Base-by-base conservation (phyloP, 2,113 vertebrate species). In the Ornithorhynchus anatinus region DNA sequence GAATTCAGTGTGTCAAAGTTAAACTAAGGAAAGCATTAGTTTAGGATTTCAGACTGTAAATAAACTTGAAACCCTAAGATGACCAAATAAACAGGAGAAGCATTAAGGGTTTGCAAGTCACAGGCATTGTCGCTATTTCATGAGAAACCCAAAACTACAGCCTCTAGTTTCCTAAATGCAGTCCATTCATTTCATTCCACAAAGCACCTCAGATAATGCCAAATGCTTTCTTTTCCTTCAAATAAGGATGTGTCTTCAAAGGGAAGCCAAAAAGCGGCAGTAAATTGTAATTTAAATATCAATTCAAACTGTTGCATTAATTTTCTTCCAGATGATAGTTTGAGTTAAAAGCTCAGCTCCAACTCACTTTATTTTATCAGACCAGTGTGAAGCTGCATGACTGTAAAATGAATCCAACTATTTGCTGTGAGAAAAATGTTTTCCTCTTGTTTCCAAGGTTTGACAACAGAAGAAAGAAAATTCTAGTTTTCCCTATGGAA, bases 281-380 rank as follows among this genome's bases (percentile, higher is more conserved):
- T 57, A 63, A 32, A 14, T 59, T 70, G n/a, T 10, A 19, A 5
- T 69, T 74, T 77, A 77, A 82, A 79, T 81, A 70, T 57, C 4
- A 7, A 63, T 48, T 79, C 27, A 70, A 84, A 62, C 0, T 59
- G 4, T 59, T 59, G 10, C 11, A 13, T n/a, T 4, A 19, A 23
- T 19, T 59, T 8, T 53, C 40, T 56, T 73, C 59, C 14, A 9
- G 59, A 53, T 72, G 4, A 66, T 8, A 15, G 25, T 75, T 71
- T 50, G 12, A 48, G 31, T 1, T 52, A 63, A 36, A 10, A 72
- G 10, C 6, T 69, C 11, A 29, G 22, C 35, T 54, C 58, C 16
- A 5, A 20, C 29, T 67, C 37, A 60, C 1, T n/a, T 56, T 4
- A 58, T 47, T 81, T 77, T 69, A 42, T 5, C 50, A 27, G 13